Base-by-base conservation (phyloP, 1,140 invertebrate genomes). In the Hypothenemus hampei region DNA sequence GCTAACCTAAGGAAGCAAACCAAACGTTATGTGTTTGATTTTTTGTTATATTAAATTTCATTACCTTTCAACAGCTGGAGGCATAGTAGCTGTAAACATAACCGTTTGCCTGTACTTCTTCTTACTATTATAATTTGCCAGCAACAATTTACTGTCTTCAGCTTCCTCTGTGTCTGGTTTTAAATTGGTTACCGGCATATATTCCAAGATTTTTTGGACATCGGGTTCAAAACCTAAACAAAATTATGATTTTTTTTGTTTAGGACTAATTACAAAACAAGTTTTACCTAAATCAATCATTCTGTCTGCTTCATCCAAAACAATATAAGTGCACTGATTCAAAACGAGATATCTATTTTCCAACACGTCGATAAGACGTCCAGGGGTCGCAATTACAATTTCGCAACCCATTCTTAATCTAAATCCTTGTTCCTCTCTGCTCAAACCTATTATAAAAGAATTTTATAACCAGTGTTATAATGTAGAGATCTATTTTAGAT, bases 41-140 rank as follows among this genome's bases (percentile, higher is more conserved):
- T n/a, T n/a, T n/a, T n/a, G n/a, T n/a, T n/a, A 31, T 3, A 11
- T 31, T 31, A 31, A 31, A 31, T 2, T n/a, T n/a, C 6, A n/a
- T 8, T 33, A 48, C 45, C 55, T 78, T 76, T 99, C 97, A 2
- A 99, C 94, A 5, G 95, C 90, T 1, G 97, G 85, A 5, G 95
- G 95, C 97, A 99, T 99, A 64, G 97, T 99, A 13, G 97, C 97
- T 33, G 97, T 99, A 75, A 99, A 99, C 97, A 99, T 99, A 57
- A 99, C 97, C 68, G 97, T 99, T 86, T 97, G 94, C 72, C 97
- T 79, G 69, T 91, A 99, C 72, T 99, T 99, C 69, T 98, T 93
- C 69, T 97, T 98, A 0, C 91, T 90, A 67, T 94, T 86, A 65
- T 98, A 98, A 75, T 99, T 98, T 37, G 86, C 86, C 69, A 97